Evolutionary conservation across 2,113 vertebrate species (phyloP), one percentile per base, ranked within the genome.

Genomic region (Alethe diademata): DNA sequence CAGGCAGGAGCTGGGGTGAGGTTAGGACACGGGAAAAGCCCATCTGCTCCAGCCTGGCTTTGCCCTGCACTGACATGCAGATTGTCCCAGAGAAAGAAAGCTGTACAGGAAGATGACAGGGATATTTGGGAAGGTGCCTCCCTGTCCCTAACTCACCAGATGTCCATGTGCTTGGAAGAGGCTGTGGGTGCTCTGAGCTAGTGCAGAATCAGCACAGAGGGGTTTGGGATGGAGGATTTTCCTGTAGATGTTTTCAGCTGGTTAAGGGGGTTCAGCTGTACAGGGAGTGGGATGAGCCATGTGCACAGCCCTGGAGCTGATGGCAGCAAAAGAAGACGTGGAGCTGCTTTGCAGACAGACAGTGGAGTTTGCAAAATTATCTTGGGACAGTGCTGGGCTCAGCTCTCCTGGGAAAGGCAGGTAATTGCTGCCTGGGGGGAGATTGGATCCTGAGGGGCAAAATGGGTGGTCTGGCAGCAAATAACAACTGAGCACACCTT

Each of bases 181-280:
- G 20, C 64, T 1, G 1, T 16, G 38, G 33, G 43, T 60, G 45
- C 67, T 71, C 67, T 48, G 65, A 81, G 54, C 18, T 24, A 5
- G 20, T 1, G 2, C 61, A 78, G 12, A 4, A 12, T 8, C 36
- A 26, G 16, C 62, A 29, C 0, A 0, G 50, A 29, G 15, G 10
- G 50, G 8, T 33, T 33, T 57, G 60, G 42, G 47, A 19, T 22
- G 47, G 25, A 3, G 2, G 42, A 33, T 81, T 57, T 29, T 78
- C 60, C 88, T 48, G 31, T 2, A 24, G 31, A 51, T 22, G 7
- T 64, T 89, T 72, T 23, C 50, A 61, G 48, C 43, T 86, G 19
- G 35, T 40, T 38, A 2, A n/a, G 18, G 29, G 11, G 5, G 11
- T 73, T 51, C 48, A 56, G 56, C 60, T 57, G 31, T 45, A 51